Evolutionary conservation across 1,140 invertebrate species (phyloP).

Genomic region (Panulirus ornatus): DNA sequence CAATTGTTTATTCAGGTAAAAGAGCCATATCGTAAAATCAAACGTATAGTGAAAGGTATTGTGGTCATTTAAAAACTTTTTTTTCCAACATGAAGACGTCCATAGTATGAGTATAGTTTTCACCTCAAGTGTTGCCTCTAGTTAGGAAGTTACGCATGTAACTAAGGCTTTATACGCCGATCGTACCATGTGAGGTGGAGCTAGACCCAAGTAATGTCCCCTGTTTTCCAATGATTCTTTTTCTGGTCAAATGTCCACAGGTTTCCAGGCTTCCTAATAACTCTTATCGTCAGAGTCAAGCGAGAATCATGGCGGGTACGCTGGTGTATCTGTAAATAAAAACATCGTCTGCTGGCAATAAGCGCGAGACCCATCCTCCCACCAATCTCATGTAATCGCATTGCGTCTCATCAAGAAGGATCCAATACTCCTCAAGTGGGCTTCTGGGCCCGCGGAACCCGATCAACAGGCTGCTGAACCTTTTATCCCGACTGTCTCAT

Average conservation of each 20-base stretch:
- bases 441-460: conserved; percentile 45
- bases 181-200: background rate
- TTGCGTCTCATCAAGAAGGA: conserved; percentile 51
- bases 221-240: background rate
- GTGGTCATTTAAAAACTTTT: too few relatives aligned
- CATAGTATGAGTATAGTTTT: too few relatives aligned
- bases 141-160: too few relatives aligned
- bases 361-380: conserved; percentile 40
- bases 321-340: background rate
- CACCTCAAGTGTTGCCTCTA: too few relatives aligned
- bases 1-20: too few relatives aligned
- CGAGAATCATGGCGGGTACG: background rate
- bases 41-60: too few relatives aligned
- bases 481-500: conserved; percentile 58
- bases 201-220: background rate
- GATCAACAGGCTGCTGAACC: conserved; percentile 58
- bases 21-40: too few relatives aligned
- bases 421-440: conserved; percentile 60
- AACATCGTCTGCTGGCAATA: conserved; percentile 23
- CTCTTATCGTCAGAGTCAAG: background rate
- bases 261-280: background rate
- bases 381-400: conserved; percentile 52
- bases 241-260: background rate
- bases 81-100: too few relatives aligned
- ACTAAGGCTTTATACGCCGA: background rate